Conservation (phyloP, 2,113 vertebrate genomes). For the Ceyx melanurus region DNA sequence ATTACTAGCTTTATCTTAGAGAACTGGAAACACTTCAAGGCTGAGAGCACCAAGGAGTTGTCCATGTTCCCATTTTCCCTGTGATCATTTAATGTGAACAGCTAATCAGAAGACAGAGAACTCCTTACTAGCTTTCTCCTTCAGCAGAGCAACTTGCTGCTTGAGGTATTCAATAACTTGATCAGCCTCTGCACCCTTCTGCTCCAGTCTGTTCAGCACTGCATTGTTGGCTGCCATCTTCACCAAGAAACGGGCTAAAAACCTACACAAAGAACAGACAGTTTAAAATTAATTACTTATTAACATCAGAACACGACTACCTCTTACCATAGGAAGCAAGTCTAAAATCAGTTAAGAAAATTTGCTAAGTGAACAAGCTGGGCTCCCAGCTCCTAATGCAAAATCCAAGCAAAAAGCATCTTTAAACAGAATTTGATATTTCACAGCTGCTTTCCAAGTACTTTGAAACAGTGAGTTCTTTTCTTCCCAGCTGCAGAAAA, state of each 20-base stretch:
- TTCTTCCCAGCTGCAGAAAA: slow-evolving; percentile 24
- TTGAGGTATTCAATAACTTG: slow-evolving; percentile 96
- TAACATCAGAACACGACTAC: not conserved
- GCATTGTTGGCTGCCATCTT: slow-evolving; percentile 90
- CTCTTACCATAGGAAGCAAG: not conserved
- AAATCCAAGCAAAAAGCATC: slow-evolving; percentile 14
- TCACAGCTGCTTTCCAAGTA: not conserved
- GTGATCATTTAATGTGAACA: not conserved
- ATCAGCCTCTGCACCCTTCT: slow-evolving; percentile 92
- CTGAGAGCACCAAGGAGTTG: not conserved
- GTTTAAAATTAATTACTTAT: not conserved
- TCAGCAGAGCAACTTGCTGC: slow-evolving; percentile 93
- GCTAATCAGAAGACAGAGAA: not conserved
- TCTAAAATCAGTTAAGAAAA: not conserved
- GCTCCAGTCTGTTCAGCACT: slow-evolving; percentile 88
- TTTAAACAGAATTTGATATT: not conserved
- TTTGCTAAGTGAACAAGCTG: not conserved
- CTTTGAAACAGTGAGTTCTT: not conserved
- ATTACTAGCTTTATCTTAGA: not conserved
- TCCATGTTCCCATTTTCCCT: not conserved
- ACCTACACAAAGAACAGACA: slow-evolving; percentile 74
- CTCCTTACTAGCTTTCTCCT: slow-evolving; percentile 94
- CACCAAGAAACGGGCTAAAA: slow-evolving; percentile 78
- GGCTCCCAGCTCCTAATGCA: not conserved
- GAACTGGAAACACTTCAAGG: not conserved